Conservation (phyloP, 1,140 invertebrate species). For the Drosophila dunni region DNA sequence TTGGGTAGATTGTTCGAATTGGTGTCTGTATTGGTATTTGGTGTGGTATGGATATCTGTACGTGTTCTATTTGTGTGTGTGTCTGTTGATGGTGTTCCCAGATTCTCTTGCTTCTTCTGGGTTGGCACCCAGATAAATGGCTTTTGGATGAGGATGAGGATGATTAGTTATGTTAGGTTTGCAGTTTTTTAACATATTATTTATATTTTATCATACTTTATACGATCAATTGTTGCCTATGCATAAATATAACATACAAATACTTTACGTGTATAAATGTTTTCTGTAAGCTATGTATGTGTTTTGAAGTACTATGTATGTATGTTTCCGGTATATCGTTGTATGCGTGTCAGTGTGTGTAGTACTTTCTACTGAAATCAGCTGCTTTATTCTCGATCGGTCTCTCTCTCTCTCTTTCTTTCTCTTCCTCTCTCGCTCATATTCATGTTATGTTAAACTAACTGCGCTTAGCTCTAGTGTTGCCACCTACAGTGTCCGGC, state of each 20-base stretch:
- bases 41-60: not conserved
- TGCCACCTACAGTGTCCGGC: slow-evolving; percentile 57
- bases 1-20: not conserved
- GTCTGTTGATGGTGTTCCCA: not conserved
- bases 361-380: slow-evolving; percentile 21
- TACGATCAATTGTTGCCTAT: slow-evolving; percentile 1
- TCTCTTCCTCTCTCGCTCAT: slow-evolving; percentile 17
- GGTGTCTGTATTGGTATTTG: not conserved
- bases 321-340: slow-evolving; percentile 76
- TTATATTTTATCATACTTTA: not conserved
- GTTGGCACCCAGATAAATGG: not conserved
- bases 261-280: slow-evolving; percentile 36
- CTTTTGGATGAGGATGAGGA: not conserved
- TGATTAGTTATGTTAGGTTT: not conserved
- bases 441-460: slow-evolving; percentile 36
- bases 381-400: not conserved
- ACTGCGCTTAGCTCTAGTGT: slow-evolving; percentile 62
- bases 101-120: slow-evolving; percentile 3
- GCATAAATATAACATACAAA: slow-evolving; percentile 22
- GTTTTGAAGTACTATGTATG: slow-evolving; percentile 62
- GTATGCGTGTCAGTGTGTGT: slow-evolving; percentile 31
- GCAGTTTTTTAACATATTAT: not conserved
- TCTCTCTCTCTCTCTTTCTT: not conserved
- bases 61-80: slow-evolving; percentile 2
- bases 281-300: slow-evolving; percentile 35